Base-by-base conservation (phyloP, 2,113 vertebrate genomes). In the Poeciliopsis retropinna region DNA sequence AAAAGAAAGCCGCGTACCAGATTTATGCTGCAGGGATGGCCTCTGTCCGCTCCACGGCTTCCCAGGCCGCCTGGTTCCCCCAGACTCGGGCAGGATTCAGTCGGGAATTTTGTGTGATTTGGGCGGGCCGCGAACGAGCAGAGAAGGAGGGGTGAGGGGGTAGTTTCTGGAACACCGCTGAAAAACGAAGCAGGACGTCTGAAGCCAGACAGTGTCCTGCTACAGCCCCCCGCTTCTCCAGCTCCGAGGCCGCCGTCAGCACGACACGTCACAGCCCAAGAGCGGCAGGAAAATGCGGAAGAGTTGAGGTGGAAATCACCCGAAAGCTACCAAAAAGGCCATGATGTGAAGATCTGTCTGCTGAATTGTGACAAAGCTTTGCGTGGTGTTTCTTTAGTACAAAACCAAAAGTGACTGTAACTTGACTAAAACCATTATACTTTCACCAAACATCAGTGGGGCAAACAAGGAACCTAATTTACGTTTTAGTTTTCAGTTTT, bases 211-310 rank as follows among this genome's bases (percentile, higher is more conserved):
- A 88, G 89, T 81, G 86, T 91, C 90, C 92, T 95, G 95, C 95
- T 95, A 94, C 95, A 95, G 96, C 95, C 92, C 91, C 92, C 95
- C 90, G 96, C 95, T 95, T 94, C 94, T 93, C 95, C 95, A 95
- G 95, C 88, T 90, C 94, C 94, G 92, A 96, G 94, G 94, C 95
- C 94, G 96, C 96, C 96, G 95, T 96, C 95, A 96, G 95, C 94
- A 94, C 95, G 89, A 95, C 94, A 97, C 96, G 96, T 97, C 96
- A 96, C 96, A 94, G 96, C 95, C 94, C 91, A 92, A 95, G 92
- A 96, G 94, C 93, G 90, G 95, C 94, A 96, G 96, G 96, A 96
- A 96, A 97, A 96, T 94, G 95, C 96, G 96, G 96, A 97, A 97
- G 95, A 92, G 89, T 91, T 90, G 85, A 81, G 93, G 92, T 89